A percentile compares a stretch with the other conserved stretches of the same genome.
phyloP scores from a whole-genome alignment of 2,797 vertebrate species.

The Hipposideros larvatus region DNA sequence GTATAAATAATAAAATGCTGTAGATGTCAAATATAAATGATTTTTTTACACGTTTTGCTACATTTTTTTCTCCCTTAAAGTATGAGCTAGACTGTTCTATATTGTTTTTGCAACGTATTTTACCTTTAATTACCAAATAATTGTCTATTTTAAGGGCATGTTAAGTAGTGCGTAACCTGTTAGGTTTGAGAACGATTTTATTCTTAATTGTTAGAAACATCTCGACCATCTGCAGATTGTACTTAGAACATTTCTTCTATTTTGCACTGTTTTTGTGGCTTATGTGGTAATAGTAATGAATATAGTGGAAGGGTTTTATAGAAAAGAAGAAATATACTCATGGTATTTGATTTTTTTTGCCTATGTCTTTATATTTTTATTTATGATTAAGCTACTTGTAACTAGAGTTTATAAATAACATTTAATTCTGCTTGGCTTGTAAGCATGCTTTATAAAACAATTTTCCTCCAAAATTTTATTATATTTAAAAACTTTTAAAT shows the following conservation, averaged over 20 bases:
- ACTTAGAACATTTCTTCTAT: background rate
- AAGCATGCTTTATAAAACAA: background rate
- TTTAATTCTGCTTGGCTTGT: constrained; percentile 17
- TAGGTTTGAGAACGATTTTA: background rate
- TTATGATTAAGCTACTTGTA: constrained; percentile 38
- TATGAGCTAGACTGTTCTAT: background rate
- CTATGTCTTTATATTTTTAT: constrained; percentile 1
- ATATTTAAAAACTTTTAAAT: background rate
- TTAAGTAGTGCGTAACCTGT: background rate
- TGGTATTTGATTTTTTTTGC: background rate
- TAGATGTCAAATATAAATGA: background rate
- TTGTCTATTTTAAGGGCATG: background rate
- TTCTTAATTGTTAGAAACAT: background rate
- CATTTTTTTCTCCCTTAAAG: background rate
- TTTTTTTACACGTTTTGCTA: background rate
- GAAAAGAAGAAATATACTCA: background rate
- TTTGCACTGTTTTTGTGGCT: background rate
- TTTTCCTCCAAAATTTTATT: constrained; percentile 28
- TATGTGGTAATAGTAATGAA: background rate
- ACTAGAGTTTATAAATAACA: background rate
- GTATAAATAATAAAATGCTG: background rate
- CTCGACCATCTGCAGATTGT: background rate
- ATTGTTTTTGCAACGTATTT: constrained; percentile 3
- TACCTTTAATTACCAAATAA: constrained; percentile 24
- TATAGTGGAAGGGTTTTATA: background rate